These are phyloP conservation scores for Armadillidium nasatum DNA, from an alignment of 1,140 invertebrate genomes.

Conservation along the genomic window DNA sequence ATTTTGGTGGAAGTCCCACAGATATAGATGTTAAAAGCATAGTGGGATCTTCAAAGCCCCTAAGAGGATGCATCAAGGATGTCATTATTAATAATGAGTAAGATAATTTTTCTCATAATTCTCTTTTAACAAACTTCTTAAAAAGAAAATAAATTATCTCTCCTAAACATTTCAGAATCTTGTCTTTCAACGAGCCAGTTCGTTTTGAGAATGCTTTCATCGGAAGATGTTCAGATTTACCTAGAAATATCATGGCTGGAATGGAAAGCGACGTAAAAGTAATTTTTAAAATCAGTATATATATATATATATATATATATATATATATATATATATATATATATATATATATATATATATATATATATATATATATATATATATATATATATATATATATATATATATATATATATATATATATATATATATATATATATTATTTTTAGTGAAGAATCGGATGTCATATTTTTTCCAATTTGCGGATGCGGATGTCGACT, in stretches of 20 bases:
- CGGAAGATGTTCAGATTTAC: constrained; percentile 58
- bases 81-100: constrained; percentile 72
- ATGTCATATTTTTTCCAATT: no score
- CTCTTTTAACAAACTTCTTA: background rate
- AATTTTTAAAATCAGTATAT: constrained; percentile 3
- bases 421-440: no score
- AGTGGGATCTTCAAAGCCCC: constrained; percentile 54
- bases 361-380: no score
- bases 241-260: constrained; percentile 46
- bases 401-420: no score
- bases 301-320: background rate
- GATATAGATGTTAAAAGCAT: constrained; percentile 55
- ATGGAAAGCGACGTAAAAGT: constrained; percentile 46
- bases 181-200: constrained; percentile 62
- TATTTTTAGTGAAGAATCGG: no score
- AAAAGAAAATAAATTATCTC: constrained; percentile 25
- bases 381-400: no score
- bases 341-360: no score
- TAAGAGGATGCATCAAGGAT: constrained; percentile 72
- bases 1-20: constrained; percentile 62
- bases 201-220: constrained; percentile 66
- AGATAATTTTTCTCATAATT: constrained; percentile 46
- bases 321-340: no score
- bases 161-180: constrained; percentile 52
- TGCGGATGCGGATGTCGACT: no score